Conservation (phyloP, 1,140 invertebrate species). For the Aphaenogaster ashmeadi region DNA sequence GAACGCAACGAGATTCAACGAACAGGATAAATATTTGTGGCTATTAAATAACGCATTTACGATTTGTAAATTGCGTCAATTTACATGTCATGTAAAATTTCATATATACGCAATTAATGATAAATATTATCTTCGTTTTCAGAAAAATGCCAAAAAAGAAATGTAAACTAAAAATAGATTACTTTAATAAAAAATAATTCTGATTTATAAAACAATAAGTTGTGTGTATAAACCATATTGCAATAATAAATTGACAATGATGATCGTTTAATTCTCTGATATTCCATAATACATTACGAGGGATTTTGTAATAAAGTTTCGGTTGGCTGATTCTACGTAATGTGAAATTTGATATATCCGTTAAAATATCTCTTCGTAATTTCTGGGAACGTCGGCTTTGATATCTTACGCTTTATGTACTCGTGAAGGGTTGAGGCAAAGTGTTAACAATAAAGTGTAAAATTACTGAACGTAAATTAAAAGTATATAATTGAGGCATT, state of each 20-base stretch:
- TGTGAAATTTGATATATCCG: conserved; percentile 2
- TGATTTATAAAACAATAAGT: background rate
- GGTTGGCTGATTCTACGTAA: background rate
- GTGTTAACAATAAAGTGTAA: background rate
- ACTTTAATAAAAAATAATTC: background rate
- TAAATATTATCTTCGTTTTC: background rate
- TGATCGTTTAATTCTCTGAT: background rate
- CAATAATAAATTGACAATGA: background rate
- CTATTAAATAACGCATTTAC: background rate
- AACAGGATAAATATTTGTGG: background rate
- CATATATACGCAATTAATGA: background rate
- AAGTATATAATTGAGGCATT: conserved; percentile 1
- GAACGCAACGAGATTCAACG: background rate
- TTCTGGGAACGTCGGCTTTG: background rate
- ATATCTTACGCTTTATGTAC: background rate
- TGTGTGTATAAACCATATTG: background rate
- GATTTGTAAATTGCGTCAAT: background rate
- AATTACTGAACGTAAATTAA: conserved; percentile 7
- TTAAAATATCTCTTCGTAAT: conserved; percentile 15
- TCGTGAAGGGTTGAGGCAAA: background rate
- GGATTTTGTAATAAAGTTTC: background rate
- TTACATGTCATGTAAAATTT: background rate
- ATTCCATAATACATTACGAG: background rate
- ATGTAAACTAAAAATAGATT: background rate
- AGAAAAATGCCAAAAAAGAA: background rate